Base-by-base conservation (phyloP, 1,140 invertebrate species). In the Chionoecetes opilio region DNA sequence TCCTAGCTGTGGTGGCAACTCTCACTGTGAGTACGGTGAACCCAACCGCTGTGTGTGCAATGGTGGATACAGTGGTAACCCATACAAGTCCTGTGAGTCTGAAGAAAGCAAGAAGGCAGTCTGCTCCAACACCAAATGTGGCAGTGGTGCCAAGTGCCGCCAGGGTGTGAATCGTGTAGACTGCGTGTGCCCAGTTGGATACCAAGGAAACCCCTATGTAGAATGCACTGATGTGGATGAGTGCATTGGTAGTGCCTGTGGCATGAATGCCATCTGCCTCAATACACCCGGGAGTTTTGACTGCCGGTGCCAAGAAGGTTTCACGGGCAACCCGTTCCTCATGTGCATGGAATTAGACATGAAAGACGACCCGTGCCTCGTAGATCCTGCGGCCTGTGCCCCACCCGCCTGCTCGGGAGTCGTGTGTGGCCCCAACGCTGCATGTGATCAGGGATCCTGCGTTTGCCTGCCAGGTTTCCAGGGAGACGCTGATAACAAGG, bases 271-370 rank as follows among this genome's bases (percentile, higher is more conserved):
- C 0, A 98, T 98, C 32, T 99, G 99, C 96, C 98, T 99, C 82
- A 99, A 99, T 96, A 98, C 98, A 0, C 97, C 98, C 6, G 99
- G 99, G 85, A 98, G 98, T 96, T 99, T 98, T 96, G 98, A 99
- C 96, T 99, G 99, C 97, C 97, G 98, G 2, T 99, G 99, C 96
- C 98, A 98, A 96, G 98, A 98, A 93, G 98, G 98, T 82, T 98
- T 98, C 97, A 98, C 98, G 91, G 99, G 99, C 84, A 99, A 99
- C 97, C 98, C 99, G 0, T 99, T 99, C 96, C 97, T 98, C 93
- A 98, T 98, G 95, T 99, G 98, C 96, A 96, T 97, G 95, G 96
- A 96, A 75, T 53, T 87, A 32, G 97, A 98, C 38, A 97, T 97
- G 96, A 97, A 98, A 63, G 34, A 37, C 11, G 95, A 96, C 89